These are phyloP conservation scores for Aphidius ervi DNA, from an alignment of 1,140 invertebrate genomes.

Conservation along the genomic window DNA sequence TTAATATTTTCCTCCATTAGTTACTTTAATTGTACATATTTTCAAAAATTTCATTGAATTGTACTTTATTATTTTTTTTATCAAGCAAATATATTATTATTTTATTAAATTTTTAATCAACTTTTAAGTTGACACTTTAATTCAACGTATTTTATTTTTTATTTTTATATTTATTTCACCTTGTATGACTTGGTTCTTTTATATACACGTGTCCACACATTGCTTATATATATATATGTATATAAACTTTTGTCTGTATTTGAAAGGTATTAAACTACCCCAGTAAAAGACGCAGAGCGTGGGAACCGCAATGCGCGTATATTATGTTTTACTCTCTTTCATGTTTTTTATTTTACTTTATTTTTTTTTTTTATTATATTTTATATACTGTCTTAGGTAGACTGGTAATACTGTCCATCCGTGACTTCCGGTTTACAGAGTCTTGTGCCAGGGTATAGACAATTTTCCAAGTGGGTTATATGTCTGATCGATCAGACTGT, in stretches of 20 bases:
- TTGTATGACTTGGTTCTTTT: slow-evolving; percentile 8
- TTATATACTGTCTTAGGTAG: not conserved
- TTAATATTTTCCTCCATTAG: not conserved
- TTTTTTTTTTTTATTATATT: slow-evolving; percentile 14
- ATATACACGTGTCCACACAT: slow-evolving; percentile 11
- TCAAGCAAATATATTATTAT: slow-evolving; percentile 14
- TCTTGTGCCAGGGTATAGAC: slow-evolving; percentile 15
- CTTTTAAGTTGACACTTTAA: not conserved
- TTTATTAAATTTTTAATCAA: not conserved
- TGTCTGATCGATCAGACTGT: slow-evolving; percentile 18
- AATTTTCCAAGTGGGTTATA: slow-evolving; percentile 18
- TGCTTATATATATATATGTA: slow-evolving; percentile 7
- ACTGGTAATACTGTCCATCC: slow-evolving; percentile 11
- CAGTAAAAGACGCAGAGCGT: slow-evolving; percentile 15
- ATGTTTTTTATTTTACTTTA: not conserved
- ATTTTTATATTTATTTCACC: not conserved
- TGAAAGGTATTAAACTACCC: slow-evolving; percentile 17
- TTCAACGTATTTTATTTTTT: not conserved
- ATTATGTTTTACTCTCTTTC: not conserved
- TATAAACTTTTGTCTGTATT: slow-evolving; percentile 13
- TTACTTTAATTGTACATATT: slow-evolving; percentile 1
- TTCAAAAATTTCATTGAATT: slow-evolving; percentile 1
- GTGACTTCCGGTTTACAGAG: slow-evolving; percentile 16
- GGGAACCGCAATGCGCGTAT: slow-evolving; percentile 7
- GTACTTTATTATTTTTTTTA: slow-evolving; percentile 9